Base-by-base conservation (phyloP, 2,113 vertebrate genomes). In the Ivindomyrus marchei region DNA sequence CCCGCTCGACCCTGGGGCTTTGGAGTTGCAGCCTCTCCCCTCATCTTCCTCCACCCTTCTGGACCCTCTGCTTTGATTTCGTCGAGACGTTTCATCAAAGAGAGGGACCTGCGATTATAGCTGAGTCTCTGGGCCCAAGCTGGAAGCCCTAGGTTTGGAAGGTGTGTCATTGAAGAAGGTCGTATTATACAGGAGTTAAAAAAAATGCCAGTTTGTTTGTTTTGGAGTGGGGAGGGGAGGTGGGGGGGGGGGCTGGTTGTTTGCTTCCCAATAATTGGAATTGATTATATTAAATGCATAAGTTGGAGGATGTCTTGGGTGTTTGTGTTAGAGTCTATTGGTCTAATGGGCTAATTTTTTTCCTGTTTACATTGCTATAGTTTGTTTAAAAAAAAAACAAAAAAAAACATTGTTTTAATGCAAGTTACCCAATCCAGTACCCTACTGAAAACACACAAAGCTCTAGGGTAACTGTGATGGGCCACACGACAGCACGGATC, bases 281-380 rank as follows among this genome's bases (percentile, higher is more conserved):
- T 85, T 46, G 21, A 85, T 85, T 47, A 85, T 85, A 85, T 85
- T 85, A 85, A 85, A 85, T 46, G 45, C 83, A 85, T 24, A 85
- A 47, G 45, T 47, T 42, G 39, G 83, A 85, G 83, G 83, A 85
- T 85, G 83, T 85, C 42, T 45, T 85, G 39, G 39, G 45, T 85
- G 83, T 85, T 85, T 85, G 39, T 85, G 19, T 47, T 85, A 85
- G 77, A 39, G 39, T 85, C 15, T 85, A 46, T 13, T 47, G 24
- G 24, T 47, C 83, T 85, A 85, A 85, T 85, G 83, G 45, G 42
- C 9, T 85, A 85, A 85, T 46, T 85, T 85, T 42, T 85, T 85
- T 85, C 83, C 83, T 85, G 83, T 85, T 85, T 85, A 85, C 39
- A 85, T 46, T 85, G 45, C 19, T 47, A 85, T 47, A 46, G 45